Evolutionary conservation across 2,888 invertebrate genomes (phyloP).

Genomic region (Drymonia ruficornis): DNA sequence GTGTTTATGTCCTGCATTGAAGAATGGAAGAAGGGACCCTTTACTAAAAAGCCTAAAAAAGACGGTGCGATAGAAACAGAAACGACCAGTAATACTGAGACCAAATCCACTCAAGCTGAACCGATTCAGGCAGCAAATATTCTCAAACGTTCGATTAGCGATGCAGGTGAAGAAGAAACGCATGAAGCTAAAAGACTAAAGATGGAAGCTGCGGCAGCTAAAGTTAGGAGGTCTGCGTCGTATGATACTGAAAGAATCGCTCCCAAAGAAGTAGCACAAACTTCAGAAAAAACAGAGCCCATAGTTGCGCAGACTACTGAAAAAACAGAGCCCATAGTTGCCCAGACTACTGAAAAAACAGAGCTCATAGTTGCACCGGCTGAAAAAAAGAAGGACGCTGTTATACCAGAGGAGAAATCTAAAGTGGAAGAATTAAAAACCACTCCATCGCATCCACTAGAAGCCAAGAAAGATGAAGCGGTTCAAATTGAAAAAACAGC

Average conservation of each 20-base stretch:
- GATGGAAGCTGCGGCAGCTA: slow-evolving; percentile 73
- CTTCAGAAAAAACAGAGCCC: too few species aligned
- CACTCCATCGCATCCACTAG: slow-evolving; percentile 14
- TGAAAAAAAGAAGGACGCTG: slow-evolving; percentile 27
- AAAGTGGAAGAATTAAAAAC: slow-evolving; percentile 19
- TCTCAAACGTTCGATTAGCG: slow-evolving; percentile 76
- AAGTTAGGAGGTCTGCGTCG: slow-evolving; percentile 74
- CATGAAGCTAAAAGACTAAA: slow-evolving; percentile 71
- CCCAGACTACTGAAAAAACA: slow-evolving; percentile 31
- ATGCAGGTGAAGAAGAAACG: slow-evolving; percentile 75
- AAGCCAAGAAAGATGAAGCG: slow-evolving; percentile 33
- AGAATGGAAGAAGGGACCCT: slow-evolving; percentile 76
- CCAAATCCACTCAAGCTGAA: slow-evolving; percentile 50
- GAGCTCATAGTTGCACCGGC: slow-evolving; percentile 27
- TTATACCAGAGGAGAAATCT: slow-evolving; percentile 23
- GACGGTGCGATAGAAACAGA: slow-evolving; percentile 52
- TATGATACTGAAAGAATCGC: slow-evolving; percentile 70
- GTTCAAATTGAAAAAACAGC: slow-evolving; percentile 27
- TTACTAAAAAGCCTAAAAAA: slow-evolving; percentile 65
- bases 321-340: too few species aligned
- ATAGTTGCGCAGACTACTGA: too few species aligned
- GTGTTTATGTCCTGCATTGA: slow-evolving; percentile 85
- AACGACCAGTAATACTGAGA: slow-evolving; percentile 32
- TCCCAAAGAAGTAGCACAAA: slow-evolving; percentile 49
- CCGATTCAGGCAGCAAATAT: slow-evolving; percentile 76